Base-by-base conservation (phyloP, 2,888 invertebrate genomes). In the Habrosyne pyritoides region DNA sequence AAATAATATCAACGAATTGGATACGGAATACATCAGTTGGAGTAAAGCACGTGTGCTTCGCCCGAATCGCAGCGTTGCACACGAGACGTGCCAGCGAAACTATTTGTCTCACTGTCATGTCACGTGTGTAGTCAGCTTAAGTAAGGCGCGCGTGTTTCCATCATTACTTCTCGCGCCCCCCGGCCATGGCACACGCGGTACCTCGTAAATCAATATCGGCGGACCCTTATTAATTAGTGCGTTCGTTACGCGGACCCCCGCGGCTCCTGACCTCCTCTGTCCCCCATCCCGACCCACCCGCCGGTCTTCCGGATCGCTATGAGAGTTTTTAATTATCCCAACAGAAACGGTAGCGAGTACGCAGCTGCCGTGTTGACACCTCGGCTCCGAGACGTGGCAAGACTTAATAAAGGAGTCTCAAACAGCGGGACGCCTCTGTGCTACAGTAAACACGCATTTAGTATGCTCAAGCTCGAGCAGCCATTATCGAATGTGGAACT, bases 211-310 rank as follows among this genome's bases (percentile, higher is more conserved):
- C 91, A 91, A 91, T 91, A 91, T 91, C 88, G 88, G 79, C 87
- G 86, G 89, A 87, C 90, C 90, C 89, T 89, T 89, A 91, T 91
- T 91, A 91, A 91, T 91, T 91, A 91, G 90, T 89, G 89, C 89
- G 90, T 90, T 89, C 87, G 83, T 80, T 81, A 80, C 84, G 81
- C 77, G 79, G 79, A 80, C 82, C 77, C 79, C 77, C 79, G 77
- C 77, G 71, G 70, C 66, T 63, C 66, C 57, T 52, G 63, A 48
- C 59, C 56, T 60, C 60, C 50, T 56, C 3, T 33, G n/a, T 5
- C 33, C 33, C 49, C 64, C 26, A 47, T 59, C 57, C 67, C 60
- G 63, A 59, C 60, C 52, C 60, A 59, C 60, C 66, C 72, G 63
- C 68, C 71, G 70, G 54, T 49, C 65, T 77, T 67, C 68, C 67